These are phyloP conservation scores for Phoebastria nigripes DNA, from an alignment of 2,797 vertebrate genomes.

Conservation along the genomic window DNA sequence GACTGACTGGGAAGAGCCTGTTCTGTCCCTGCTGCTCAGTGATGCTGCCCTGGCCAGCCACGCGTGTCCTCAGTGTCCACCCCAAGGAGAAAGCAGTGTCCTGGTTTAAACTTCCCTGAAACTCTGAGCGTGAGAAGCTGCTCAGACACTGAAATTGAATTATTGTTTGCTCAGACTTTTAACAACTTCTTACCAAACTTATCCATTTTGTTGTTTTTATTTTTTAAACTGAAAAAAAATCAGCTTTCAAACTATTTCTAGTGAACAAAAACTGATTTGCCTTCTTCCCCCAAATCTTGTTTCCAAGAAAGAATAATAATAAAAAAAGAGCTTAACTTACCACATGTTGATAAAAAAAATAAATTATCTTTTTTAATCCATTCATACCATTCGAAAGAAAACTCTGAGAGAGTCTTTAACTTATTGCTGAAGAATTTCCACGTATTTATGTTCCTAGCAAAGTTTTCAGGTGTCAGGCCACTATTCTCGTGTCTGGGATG, in stretches of 20 bases:
- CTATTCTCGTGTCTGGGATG: not conserved
- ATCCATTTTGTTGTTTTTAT: not conserved
- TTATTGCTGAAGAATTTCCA: not conserved
- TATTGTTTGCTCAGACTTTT: not conserved
- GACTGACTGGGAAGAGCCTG: not conserved
- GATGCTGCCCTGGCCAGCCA: not conserved
- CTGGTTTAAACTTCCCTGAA: not conserved
- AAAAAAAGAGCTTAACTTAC: not conserved
- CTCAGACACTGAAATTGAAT: not conserved
- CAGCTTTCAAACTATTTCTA: not conserved
- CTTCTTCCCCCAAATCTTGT: not conserved
- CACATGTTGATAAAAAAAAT: not conserved
- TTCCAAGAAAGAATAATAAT: not conserved
- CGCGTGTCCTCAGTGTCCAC: rapidly evolving
- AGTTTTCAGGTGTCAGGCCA: not conserved
- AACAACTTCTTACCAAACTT: not conserved
- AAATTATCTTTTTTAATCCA: not conserved
- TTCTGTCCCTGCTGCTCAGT: rapidly evolving
- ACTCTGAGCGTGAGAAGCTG: not conserved
- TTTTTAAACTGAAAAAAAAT: not conserved
- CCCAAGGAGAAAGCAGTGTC: not conserved
- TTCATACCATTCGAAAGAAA: not conserved
- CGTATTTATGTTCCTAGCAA: not conserved
- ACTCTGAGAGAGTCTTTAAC: not conserved
- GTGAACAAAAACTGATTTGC: not conserved